Percentiles rank a stretch among this genome's conserved stretches.
Conservation (phyloP, 2,113 vertebrate genomes). For the Vicugna pacos region DNA sequence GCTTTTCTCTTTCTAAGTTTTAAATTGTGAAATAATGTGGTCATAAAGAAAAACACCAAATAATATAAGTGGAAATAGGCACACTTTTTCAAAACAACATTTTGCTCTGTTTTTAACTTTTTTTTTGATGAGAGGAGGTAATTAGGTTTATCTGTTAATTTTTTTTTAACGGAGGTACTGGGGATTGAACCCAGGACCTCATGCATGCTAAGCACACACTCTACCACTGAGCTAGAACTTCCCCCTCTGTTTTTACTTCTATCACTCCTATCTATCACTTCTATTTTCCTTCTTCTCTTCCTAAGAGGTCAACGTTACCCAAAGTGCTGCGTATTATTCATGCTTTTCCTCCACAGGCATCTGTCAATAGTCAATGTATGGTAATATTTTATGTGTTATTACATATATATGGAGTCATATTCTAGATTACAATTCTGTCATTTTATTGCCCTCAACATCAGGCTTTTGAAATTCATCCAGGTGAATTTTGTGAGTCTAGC, state of each 20-base stretch:
- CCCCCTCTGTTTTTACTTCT: too few relatives aligned
- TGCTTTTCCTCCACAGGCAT: not conserved
- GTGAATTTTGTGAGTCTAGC: not conserved
- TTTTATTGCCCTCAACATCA: not conserved
- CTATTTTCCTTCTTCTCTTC: not conserved
- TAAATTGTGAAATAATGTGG: not conserved
- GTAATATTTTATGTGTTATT: not conserved
- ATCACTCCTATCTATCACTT: not conserved
- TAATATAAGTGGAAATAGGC: not conserved
- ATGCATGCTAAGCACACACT: too few relatives aligned
- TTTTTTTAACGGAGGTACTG: too few relatives aligned
- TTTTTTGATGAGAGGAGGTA: too few relatives aligned
- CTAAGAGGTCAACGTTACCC: not conserved
- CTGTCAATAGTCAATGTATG: not conserved
- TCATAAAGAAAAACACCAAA: not conserved
- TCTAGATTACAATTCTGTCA: not conserved
- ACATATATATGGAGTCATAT: not conserved
- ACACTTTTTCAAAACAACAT: not conserved
- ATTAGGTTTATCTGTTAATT: too few relatives aligned
- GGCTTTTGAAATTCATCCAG: not conserved
- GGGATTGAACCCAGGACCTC: too few relatives aligned
- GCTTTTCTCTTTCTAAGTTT: not conserved
- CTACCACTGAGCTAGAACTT: too few relatives aligned
- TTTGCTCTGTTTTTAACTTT: not conserved
- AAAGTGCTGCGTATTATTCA: not conserved